A percentile compares a stretch with the other conserved stretches of the same genome.
Conservation (phyloP, 2,113 vertebrate genomes). For the Cygnus buccinator region DNA sequence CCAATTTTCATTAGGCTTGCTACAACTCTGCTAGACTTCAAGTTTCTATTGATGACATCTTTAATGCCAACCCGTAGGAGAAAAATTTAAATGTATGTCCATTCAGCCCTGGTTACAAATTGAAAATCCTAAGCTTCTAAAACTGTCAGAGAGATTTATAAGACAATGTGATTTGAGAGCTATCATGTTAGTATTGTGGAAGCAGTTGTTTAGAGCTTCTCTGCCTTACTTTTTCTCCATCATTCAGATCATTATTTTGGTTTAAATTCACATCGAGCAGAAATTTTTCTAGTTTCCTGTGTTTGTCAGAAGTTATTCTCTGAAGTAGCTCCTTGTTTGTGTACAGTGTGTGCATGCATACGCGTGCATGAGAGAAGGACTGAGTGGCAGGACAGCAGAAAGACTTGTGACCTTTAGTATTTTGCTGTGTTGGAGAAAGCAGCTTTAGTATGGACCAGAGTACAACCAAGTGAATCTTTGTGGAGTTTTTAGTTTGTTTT, state of each 20-base stretch:
- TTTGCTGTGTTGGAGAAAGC: neutral
- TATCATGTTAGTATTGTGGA: no score
- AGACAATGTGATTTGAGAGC: neutral
- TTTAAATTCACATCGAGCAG: neutral
- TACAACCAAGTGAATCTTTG: neutral
- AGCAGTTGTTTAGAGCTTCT: neutral
- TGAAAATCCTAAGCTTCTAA: neutral
- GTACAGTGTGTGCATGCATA: fast-evolving
- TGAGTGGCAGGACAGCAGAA: neutral
- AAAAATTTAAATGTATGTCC: neutral
- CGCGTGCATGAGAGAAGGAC: neutral
- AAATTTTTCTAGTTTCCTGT: neutral
- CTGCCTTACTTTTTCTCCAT: neutral
- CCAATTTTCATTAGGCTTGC: neutral
- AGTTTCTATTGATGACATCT: neutral
- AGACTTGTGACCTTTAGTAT: neutral
- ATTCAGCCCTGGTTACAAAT: neutral
- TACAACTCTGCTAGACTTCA: neutral
- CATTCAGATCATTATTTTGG: neutral
- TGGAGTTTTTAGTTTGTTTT: neutral
- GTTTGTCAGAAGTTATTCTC: neutral
- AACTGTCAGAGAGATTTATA: neutral
- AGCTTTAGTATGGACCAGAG: neutral
- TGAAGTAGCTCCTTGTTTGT: neutral
- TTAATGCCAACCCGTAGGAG: neutral